Base-by-base conservation (phyloP, 2,113 vertebrate species). In the Heterotilapia buettikoferi region DNA sequence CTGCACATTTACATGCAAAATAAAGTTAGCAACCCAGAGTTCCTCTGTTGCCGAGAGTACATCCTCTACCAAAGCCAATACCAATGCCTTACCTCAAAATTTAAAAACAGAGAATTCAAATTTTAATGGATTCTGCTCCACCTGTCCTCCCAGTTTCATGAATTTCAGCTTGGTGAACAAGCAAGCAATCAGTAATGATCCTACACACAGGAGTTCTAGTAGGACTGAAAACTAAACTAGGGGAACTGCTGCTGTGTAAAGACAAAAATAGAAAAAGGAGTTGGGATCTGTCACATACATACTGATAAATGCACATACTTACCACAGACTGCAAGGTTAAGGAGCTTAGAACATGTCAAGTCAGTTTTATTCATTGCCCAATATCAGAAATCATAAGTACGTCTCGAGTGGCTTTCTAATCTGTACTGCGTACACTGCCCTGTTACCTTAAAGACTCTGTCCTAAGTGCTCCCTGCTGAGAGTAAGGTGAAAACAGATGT, bases 401-500 rank as follows among this genome's bases (percentile, higher is more conserved):
- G 43, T 61, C 82, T 52, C 6, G 3, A 18, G 43, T 47, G 59
- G 82, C 45, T 68, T 83, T 83, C 21, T 36, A 68, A 66, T 68
- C 45, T 68, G 19, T 7, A 19, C 45, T 18, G 59, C 43, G 6
- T 29, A 63, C 57, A 50, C 71, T 76, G 40, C 68, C 68, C 40
- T 47, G 24, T 47, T 76, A 76, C 68, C 40, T 47, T 76, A 29
- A 76, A 76, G 40, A 47, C 57, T 19, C 40, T 66, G 57, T 83
- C 29, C 52, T 89, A 89, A 80, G 59, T 68, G 84, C 83, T 92
- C 89, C 90, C 86, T 92, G 89, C 82, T 89, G 86, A 85, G 89
- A 84, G 43, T 47, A 73, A 93, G 93, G 92, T 92, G 61, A 88
- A 94, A 94, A 91, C 89, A 90, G 85, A 93, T 88, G 85, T 78